These are phyloP conservation scores for Pseudomyrmex cubaensis DNA, from an alignment of 1,140 invertebrate species.

Conservation along the genomic window DNA sequence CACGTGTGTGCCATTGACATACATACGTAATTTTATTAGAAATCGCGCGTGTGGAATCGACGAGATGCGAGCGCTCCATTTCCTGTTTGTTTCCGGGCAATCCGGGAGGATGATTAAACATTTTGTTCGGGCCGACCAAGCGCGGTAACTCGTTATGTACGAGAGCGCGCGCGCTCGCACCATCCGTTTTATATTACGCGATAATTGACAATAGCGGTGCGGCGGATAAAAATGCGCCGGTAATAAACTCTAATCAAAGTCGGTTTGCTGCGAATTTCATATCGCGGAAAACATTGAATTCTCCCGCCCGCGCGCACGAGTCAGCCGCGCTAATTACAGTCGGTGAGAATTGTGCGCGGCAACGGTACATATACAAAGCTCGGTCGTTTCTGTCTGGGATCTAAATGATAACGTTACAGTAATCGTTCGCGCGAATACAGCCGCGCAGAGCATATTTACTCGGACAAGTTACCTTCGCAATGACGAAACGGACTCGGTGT, in stretches of 20 bases:
- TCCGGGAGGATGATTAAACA: conserved; percentile 54
- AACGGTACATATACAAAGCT: conserved; percentile 35
- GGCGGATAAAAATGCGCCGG: conserved; percentile 40
- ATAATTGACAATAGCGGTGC: conserved; percentile 49
- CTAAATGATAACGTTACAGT: conserved; percentile 55
- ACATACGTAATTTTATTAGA: conserved; percentile 58
- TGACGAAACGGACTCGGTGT: conserved; percentile 3
- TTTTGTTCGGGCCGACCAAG: conserved; percentile 24
- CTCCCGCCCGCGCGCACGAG: neutral
- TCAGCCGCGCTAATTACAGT: conserved; percentile 44
- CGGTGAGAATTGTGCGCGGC: conserved; percentile 11
- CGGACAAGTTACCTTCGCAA: conserved; percentile 11
- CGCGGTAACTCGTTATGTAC: conserved; percentile 17
- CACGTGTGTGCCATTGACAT: conserved; percentile 50
- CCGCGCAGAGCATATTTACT: neutral
- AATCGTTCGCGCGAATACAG: conserved; percentile 32
- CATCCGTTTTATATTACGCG: conserved; percentile 54
- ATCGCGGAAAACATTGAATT: conserved; percentile 50
- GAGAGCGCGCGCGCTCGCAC: neutral
- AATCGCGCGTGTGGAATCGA: conserved; percentile 33
- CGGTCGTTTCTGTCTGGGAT: conserved; percentile 1
- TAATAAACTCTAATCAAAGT: conserved; percentile 62
- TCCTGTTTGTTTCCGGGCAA: conserved; percentile 58
- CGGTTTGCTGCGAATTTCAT: conserved; percentile 52
- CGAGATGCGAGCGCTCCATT: conserved; percentile 47